phyloP scores from a whole-genome alignment of 2,888 invertebrate genomes.

The Leptinotarsa juncta region DNA sequence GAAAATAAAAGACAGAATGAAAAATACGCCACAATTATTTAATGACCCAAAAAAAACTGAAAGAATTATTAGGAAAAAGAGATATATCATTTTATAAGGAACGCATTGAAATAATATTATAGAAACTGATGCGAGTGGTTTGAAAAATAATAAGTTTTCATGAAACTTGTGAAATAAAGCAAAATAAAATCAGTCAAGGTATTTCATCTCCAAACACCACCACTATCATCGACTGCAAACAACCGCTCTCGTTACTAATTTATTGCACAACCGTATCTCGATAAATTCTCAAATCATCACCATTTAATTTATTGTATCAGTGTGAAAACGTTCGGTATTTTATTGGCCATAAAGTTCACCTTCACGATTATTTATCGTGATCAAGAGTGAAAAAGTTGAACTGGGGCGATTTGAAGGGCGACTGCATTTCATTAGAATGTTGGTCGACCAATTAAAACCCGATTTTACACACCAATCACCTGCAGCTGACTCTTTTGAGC shows the following conservation, averaged over 20 bases:
- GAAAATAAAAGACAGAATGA: too few relatives aligned
- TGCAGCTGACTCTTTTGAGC: slow-evolving; percentile 36
- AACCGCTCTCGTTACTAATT: background rate
- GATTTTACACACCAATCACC: slow-evolving; percentile 49
- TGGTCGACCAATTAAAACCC: slow-evolving; percentile 51
- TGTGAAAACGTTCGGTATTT: slow-evolving; percentile 37
- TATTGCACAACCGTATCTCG: background rate
- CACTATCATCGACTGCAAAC: background rate
- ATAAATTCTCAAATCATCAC: slow-evolving; percentile 12
- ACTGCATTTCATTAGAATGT: slow-evolving; percentile 52
- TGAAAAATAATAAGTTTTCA: too few relatives aligned
- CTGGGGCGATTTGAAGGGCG: slow-evolving; percentile 53
- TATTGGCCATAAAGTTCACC: slow-evolving; percentile 43
- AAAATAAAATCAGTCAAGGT: background rate
- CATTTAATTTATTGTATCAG: slow-evolving; percentile 1
- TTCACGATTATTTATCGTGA: slow-evolving; percentile 43
- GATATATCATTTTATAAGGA: too few relatives aligned
- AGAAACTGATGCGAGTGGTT: too few relatives aligned
- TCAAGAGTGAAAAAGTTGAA: slow-evolving; percentile 44
- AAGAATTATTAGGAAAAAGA: too few relatives aligned
- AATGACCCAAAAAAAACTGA: too few relatives aligned
- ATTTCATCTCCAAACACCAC: too few relatives aligned
- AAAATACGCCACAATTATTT: too few relatives aligned
- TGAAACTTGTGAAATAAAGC: too few relatives aligned
- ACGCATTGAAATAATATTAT: too few relatives aligned